These are phyloP conservation scores for Hypolimnas misippus DNA, from an alignment of 2,888 invertebrate genomes.

Conservation along the genomic window DNA sequence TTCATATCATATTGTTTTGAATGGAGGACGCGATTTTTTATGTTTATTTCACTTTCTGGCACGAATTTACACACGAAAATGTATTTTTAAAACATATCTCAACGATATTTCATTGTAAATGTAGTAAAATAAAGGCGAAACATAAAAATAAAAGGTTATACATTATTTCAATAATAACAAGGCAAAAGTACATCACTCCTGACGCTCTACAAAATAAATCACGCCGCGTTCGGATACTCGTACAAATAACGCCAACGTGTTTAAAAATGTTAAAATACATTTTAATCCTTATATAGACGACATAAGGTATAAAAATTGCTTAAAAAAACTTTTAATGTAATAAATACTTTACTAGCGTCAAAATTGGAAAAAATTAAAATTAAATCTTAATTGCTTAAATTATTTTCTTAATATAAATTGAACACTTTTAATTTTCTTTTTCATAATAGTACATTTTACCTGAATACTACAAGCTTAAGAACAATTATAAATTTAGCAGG, in stretches of 20 bases:
- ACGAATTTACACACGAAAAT: constrained; percentile 50
- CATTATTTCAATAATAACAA: constrained; percentile 76
- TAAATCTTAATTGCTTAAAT: no score
- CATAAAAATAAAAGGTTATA: constrained; percentile 73
- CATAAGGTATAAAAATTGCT: not conserved
- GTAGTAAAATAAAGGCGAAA: constrained; percentile 68
- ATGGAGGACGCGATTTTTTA: constrained; percentile 67
- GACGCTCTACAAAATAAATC: constrained; percentile 44
- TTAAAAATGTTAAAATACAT: no score
- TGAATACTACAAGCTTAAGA: no score
- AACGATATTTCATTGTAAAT: constrained; percentile 57
- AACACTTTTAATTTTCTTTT: no score
- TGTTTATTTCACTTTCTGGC: constrained; percentile 47
- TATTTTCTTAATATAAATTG: no score
- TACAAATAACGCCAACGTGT: not conserved
- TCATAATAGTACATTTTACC: no score
- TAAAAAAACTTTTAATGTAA: no score
- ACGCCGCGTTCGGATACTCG: constrained; percentile 37
- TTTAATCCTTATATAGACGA: not conserved
- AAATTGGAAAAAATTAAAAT: not conserved
- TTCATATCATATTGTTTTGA: constrained; percentile 62
- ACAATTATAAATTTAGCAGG: no score
- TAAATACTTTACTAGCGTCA: not conserved
- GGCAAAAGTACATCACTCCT: constrained; percentile 41
- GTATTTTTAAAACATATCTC: constrained; percentile 45